Percentiles rank a stretch among this genome's conserved stretches.
Conservation (phyloP, 2,113 vertebrate species). For the Alligator sinensis region DNA sequence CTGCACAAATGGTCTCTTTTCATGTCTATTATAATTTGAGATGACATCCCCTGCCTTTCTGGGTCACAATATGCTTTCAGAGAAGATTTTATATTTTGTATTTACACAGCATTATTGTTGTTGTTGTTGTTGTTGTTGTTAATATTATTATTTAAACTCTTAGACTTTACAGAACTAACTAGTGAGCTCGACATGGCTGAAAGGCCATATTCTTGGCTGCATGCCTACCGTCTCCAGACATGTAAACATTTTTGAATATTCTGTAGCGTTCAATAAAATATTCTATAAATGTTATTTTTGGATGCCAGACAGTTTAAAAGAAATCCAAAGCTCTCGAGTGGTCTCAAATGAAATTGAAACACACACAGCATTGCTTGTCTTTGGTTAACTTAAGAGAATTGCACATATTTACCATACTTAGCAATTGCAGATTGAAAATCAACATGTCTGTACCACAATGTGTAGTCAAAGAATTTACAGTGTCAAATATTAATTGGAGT, state of each 20-base stretch:
- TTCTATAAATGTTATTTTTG: conserved; percentile 70
- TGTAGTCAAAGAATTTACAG: conserved; percentile 54
- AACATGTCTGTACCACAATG: conserved; percentile 58
- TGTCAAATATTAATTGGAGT: conserved; percentile 63
- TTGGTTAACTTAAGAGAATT: conserved; percentile 65
- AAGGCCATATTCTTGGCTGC: conserved; percentile 51
- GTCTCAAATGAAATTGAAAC: conserved; percentile 69
- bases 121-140: not conserved
- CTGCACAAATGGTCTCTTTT: not conserved
- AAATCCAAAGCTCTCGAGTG: conserved; percentile 58
- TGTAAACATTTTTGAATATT: conserved; percentile 57
- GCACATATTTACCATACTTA: conserved; percentile 68
- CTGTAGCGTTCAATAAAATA: conserved; percentile 56
- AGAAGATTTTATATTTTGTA: conserved; percentile 22
- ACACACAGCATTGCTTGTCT: conserved; percentile 50
- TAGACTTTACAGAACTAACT: conserved; percentile 29
- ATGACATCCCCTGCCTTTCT: fast-evolving
- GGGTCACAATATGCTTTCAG: not conserved
- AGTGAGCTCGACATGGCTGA: conserved; percentile 31
- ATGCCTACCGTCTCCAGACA: conserved; percentile 12
- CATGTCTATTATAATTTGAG: not conserved
- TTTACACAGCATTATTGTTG: not conserved
- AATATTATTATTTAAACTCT: conserved; percentile 23
- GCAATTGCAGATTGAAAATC: conserved; percentile 70
- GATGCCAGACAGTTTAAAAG: conserved; percentile 36